Conservation (phyloP, 2,797 vertebrate genomes). For the Danio aesculapii region DNA sequence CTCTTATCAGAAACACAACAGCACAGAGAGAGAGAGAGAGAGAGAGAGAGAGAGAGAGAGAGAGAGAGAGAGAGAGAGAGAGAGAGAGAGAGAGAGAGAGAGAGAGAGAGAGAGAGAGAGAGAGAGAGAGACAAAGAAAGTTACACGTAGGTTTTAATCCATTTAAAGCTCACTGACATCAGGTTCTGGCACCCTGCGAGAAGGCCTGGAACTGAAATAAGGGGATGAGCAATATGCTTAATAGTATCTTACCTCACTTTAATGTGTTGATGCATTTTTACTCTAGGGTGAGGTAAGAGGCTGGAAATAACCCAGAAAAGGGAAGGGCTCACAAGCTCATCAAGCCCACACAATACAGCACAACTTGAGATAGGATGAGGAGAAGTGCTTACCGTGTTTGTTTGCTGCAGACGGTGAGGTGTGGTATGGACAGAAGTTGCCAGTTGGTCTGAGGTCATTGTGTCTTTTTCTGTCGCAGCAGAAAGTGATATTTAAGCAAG, state of each 20-base stretch:
- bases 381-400: background rate
- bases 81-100: background rate
- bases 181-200: slow-evolving; percentile 50
- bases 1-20: background rate
- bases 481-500: slow-evolving; percentile 22
- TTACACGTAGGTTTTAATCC: slow-evolving; percentile 52
- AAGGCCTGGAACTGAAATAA: slow-evolving; percentile 46
- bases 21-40: background rate
- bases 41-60: slow-evolving; percentile 3
- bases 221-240: slow-evolving; percentile 62
- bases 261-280: slow-evolving; percentile 64
- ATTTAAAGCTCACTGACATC: slow-evolving; percentile 59
- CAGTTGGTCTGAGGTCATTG: slow-evolving; percentile 18
- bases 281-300: slow-evolving; percentile 68
- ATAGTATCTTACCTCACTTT: slow-evolving; percentile 62
- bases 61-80: background rate
- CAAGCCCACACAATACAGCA: slow-evolving; percentile 20
- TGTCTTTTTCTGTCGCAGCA: slow-evolving; percentile 6
- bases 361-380: slow-evolving; percentile 18
- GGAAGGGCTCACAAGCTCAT: slow-evolving; percentile 35
- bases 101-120: background rate
- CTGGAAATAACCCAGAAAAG: slow-evolving; percentile 69
- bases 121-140: slow-evolving; percentile 8
- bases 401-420: slow-evolving; percentile 1
- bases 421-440: slow-evolving; percentile 21